Base-by-base conservation (phyloP, 2,113 vertebrate species). In the Malurus alboscapulatus region DNA sequence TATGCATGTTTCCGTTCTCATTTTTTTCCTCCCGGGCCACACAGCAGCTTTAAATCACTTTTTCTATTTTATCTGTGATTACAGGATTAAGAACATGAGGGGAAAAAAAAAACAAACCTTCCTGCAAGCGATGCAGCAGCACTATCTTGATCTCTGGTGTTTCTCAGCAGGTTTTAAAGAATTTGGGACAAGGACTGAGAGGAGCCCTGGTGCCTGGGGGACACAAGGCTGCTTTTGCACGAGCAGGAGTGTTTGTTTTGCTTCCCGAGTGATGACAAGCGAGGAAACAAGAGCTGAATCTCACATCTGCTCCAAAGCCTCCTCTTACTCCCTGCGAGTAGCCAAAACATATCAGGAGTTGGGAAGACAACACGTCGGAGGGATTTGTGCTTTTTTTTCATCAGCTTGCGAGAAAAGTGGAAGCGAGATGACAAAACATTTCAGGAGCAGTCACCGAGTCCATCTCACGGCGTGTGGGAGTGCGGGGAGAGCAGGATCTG, bases 361-460 rank as follows among this genome's bases (percentile, higher is more conserved):
- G 94, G 93, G 76, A 68, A 96, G 92, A 93, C 93, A 95, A 83
- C 96, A 68, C 22, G 87, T 40, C 78, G 54, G 66, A 87, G 68
- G 90, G 69, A 75, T 92, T 84, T 67, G 72, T 84, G 87, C 69
- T 88, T 94, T 93, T 93, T 95, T 92, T 87, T 89, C 93, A 72
- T 82, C 94, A 95, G 93, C 87, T 95, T 95, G 71, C 58, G 59
- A 36, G 74, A 44, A 5, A 62, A 87, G 84, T 79, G 92, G 94
- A 93, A 95, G 93, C 4, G 48, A 89, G 50, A 91, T 96, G 94
- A 95, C 94, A 95, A 96, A 96, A 95, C 84, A 95, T 93, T 87
- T 91, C 92, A 26, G 7, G 48, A 78, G 90, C 92, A 91, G 77
- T 8, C 81, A 27, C 58, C 13, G 92, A 54, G 93, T 87, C 96